Conservation (phyloP, 2,888 invertebrate species). For the Caenorhabditis imperialis region DNA sequence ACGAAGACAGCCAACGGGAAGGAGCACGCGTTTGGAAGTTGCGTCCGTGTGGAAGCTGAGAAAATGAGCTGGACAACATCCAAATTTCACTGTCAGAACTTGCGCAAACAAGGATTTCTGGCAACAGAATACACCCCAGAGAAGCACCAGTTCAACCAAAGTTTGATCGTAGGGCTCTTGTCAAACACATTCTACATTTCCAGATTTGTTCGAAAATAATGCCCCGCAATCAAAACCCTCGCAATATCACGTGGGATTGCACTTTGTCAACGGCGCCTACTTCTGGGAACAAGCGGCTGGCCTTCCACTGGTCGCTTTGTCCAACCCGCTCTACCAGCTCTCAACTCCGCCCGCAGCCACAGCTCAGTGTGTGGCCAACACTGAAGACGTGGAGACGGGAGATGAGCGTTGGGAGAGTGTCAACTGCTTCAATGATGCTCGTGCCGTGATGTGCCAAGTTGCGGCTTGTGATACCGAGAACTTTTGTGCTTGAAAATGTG, state of each 20-base stretch:
- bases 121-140: slow-evolving; percentile 18
- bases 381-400: neutral
- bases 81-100: slow-evolving; percentile 25
- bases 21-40: slow-evolving; percentile 2
- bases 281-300: slow-evolving; percentile 30
- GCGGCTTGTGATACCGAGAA: slow-evolving; percentile 20
- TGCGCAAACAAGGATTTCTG: slow-evolving; percentile 8
- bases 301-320: slow-evolving; percentile 6
- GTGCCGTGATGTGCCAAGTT: slow-evolving; percentile 9
- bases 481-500: slow-evolving; percentile 11
- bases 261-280: slow-evolving; percentile 25
- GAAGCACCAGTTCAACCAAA: slow-evolving; percentile 21
- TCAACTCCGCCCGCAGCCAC: neutral
- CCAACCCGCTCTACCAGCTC: slow-evolving; percentile 6
- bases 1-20: neutral
- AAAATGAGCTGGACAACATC: slow-evolving; percentile 20
- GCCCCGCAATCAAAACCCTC: slow-evolving; percentile 2
- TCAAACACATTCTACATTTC: neutral
- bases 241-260: slow-evolving; percentile 29
- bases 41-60: slow-evolving; percentile 1
- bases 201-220: slow-evolving; percentile 11
- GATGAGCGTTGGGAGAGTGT: slow-evolving; percentile 15
- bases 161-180: slow-evolving; percentile 3
- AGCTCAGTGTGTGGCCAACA: slow-evolving; percentile 11
- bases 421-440: slow-evolving; percentile 23